Conservation (phyloP, 1,140 invertebrate species). For the Pseudomyrmex pallidus region DNA sequence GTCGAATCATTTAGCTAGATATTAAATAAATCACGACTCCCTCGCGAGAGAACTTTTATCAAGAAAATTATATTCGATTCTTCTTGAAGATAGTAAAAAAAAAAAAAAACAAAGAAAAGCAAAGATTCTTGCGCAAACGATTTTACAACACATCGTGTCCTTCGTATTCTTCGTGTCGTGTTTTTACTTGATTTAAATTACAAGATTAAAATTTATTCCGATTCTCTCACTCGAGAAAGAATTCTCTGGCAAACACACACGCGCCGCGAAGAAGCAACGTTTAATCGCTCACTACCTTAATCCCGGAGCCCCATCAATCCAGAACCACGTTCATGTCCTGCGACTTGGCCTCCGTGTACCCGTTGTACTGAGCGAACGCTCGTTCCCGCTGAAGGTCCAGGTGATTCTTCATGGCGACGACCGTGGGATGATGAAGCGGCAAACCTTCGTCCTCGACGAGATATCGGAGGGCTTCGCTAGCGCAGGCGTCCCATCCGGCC, state of each 20-base stretch:
- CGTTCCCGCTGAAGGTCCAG: constrained; percentile 79
- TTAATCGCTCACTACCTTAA: constrained; percentile 49
- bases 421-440: constrained; percentile 80
- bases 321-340: constrained; percentile 46
- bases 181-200: constrained; percentile 31
- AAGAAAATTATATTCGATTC: neutral
- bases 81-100: neutral
- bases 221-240: constrained; percentile 20
- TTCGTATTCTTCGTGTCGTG: neutral
- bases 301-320: constrained; percentile 33
- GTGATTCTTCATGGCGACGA: constrained; percentile 81
- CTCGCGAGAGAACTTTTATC: too few relatives aligned
- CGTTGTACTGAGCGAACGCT: constrained; percentile 66
- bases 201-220: constrained; percentile 25
- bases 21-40: constrained; percentile 20
- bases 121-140: constrained; percentile 33
- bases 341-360: constrained; percentile 61
- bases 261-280: constrained; percentile 15
- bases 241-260: constrained; percentile 2
- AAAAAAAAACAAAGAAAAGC: constrained; percentile 22
- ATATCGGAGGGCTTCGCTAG: constrained; percentile 80
- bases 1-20: constrained; percentile 3
- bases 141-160: constrained; percentile 7
- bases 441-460: constrained; percentile 82
- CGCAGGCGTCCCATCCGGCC: constrained; percentile 81